phyloP scores from a whole-genome alignment of 53 echinoderm and acorn worm genomes.

The Actinopyga echinites region DNA sequence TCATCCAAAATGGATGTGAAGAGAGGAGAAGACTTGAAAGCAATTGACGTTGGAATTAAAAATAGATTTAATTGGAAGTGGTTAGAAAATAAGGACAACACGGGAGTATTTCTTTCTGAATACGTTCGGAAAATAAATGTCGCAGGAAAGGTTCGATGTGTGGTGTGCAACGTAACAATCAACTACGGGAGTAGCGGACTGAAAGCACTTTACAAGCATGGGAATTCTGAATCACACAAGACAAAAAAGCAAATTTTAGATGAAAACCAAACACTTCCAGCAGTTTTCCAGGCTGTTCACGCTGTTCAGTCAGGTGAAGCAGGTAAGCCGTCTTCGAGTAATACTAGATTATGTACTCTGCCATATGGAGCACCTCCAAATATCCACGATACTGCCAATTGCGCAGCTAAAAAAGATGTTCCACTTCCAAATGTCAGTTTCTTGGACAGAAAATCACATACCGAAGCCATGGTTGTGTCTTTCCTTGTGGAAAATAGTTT shows the following conservation, averaged over 20 bases:
- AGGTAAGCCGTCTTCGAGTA: slow-evolving; percentile 28
- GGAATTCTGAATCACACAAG: slow-evolving; percentile 50
- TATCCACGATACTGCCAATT: slow-evolving; percentile 41
- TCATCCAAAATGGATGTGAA: slow-evolving; percentile 44
- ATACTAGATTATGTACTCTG: not conserved
- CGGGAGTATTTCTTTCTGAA: slow-evolving; percentile 29
- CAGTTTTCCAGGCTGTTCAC: slow-evolving; percentile 40
- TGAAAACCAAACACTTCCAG: slow-evolving; percentile 39
- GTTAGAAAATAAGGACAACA: slow-evolving; percentile 12
- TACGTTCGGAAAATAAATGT: slow-evolving; percentile 46
- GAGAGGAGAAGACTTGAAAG: not conserved
- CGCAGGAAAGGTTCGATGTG: slow-evolving; percentile 37
- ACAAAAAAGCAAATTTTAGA: slow-evolving; percentile 22
- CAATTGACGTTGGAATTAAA: slow-evolving; percentile 2
- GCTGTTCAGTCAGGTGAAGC: slow-evolving; percentile 62
- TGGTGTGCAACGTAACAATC: slow-evolving; percentile 49
- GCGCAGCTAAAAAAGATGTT: slow-evolving; percentile 55
- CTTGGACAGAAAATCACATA: slow-evolving; percentile 10
- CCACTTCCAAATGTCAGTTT: slow-evolving; percentile 55
- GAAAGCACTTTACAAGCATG: slow-evolving; percentile 44
- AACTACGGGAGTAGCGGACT: slow-evolving; percentile 44
- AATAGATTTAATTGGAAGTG: slow-evolving; percentile 31
- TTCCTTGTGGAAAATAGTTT: slow-evolving; percentile 14
- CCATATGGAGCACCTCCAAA: slow-evolving; percentile 55
- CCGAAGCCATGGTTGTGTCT: slow-evolving; percentile 35